Evolutionary conservation across 1,140 invertebrate genomes (phyloP).

Genomic region (Gryon sp.): DNA sequence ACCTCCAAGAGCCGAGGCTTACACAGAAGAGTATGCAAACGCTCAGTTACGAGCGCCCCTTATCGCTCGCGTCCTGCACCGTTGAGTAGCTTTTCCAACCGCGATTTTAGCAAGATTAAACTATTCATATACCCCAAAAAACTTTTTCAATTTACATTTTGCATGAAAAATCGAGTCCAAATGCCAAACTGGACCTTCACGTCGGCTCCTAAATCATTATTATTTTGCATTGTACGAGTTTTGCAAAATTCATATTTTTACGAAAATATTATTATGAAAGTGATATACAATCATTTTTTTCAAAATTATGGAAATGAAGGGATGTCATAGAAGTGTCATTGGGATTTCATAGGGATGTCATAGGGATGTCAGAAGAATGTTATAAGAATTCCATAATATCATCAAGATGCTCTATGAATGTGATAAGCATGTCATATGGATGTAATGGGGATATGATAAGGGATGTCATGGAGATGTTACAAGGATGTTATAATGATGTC

Average conservation of each 20-base stretch:
- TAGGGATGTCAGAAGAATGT: too few relatives aligned
- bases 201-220: constrained; percentile 39
- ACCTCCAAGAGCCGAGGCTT: constrained; percentile 62
- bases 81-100: constrained; percentile 62
- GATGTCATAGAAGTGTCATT: too few relatives aligned
- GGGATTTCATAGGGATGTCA: too few relatives aligned
- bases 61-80: constrained; percentile 52
- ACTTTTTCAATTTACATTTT: constrained; percentile 60
- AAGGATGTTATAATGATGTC: too few relatives aligned
- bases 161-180: constrained; percentile 48
- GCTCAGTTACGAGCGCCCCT: constrained; percentile 60
- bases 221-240: constrained; percentile 20
- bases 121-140: constrained; percentile 53
- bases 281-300: too few relatives aligned
- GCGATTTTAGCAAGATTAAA: constrained; percentile 64
- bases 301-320: too few relatives aligned
- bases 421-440: too few relatives aligned
- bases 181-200: constrained; percentile 49
- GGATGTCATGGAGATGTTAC: too few relatives aligned
- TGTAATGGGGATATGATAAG: too few relatives aligned
- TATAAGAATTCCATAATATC: too few relatives aligned
- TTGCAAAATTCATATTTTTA: constrained; percentile 13
- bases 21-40: constrained; percentile 68
- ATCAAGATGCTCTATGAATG: too few relatives aligned
- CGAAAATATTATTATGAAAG: too few relatives aligned